Conservation (phyloP, 2,888 invertebrate genomes). For the Embidobia sp. region DNA sequence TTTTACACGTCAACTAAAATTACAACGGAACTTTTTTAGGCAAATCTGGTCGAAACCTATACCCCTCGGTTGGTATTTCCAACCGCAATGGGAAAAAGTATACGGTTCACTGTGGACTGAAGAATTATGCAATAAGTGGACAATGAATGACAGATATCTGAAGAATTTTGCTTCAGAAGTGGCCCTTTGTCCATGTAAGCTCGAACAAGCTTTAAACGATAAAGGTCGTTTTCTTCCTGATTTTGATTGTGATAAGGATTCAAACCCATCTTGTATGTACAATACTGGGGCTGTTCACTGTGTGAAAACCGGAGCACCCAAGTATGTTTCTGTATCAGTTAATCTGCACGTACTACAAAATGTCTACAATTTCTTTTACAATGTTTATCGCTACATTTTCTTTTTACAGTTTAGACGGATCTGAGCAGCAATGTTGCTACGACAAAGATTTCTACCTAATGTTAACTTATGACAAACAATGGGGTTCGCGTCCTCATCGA, state of each 20-base stretch:
- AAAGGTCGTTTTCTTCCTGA: constrained; percentile 96
- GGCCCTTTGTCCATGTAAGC: constrained; percentile 94
- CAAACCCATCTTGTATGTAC: constrained; percentile 93
- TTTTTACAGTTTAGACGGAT: constrained; percentile 88
- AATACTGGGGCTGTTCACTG: constrained; percentile 96
- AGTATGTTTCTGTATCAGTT: constrained; percentile 84
- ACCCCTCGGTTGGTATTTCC: constrained; percentile 96
- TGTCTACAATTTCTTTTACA: too few species aligned
- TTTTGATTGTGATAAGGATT: constrained; percentile 94
- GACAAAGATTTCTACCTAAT: constrained; percentile 95
- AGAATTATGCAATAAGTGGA: constrained; percentile 94
- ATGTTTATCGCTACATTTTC: too few species aligned
- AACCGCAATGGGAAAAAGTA: constrained; percentile 91
- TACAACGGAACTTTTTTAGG: constrained; percentile 78
- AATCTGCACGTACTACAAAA: too few species aligned
- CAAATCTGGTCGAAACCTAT: constrained; percentile 95
- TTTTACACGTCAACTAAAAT: too few species aligned
- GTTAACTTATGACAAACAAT: constrained; percentile 97
- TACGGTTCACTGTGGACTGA: constrained; percentile 92
- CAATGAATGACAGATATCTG: constrained; percentile 89
- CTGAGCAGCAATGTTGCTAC: constrained; percentile 99
- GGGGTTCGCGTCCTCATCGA: constrained; percentile 93
- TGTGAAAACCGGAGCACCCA: constrained; percentile 94
- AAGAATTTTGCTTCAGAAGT: constrained; percentile 94
- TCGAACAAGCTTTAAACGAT: constrained; percentile 94